Conservation (phyloP, 2,113 vertebrate species). For the Sula dactylatra region DNA sequence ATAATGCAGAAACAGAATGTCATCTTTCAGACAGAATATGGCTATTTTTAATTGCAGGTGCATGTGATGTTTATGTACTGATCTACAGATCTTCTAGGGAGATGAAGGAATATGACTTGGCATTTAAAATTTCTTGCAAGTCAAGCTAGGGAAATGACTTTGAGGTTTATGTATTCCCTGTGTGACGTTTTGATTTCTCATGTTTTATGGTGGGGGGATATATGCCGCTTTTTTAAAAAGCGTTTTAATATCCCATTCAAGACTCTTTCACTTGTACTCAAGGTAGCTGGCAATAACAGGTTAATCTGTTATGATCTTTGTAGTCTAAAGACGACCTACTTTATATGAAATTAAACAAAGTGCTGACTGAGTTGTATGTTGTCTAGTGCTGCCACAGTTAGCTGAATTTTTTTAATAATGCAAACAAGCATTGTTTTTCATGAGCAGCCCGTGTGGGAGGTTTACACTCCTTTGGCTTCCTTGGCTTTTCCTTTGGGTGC, state of each 20-base stretch:
- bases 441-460: background rate
- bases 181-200: background rate
- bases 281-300: background rate
- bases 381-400: background rate
- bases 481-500: background rate
- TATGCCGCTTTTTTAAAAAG: background rate
- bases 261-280: background rate
- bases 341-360: background rate
- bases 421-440: background rate
- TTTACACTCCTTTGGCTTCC: background rate
- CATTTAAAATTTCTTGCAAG: background rate
- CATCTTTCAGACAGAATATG: background rate
- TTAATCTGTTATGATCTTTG: background rate
- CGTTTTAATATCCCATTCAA: background rate
- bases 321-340: background rate
- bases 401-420: background rate
- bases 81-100: background rate
- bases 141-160: background rate
- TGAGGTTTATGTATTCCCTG: background rate
- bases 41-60: background rate
- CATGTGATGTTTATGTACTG: background rate
- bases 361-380: background rate
- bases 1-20: background rate
- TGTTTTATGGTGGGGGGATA: background rate
- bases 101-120: background rate